Conservation (phyloP, 2,797 vertebrate species). For the Pangasius krempfi region DNA sequence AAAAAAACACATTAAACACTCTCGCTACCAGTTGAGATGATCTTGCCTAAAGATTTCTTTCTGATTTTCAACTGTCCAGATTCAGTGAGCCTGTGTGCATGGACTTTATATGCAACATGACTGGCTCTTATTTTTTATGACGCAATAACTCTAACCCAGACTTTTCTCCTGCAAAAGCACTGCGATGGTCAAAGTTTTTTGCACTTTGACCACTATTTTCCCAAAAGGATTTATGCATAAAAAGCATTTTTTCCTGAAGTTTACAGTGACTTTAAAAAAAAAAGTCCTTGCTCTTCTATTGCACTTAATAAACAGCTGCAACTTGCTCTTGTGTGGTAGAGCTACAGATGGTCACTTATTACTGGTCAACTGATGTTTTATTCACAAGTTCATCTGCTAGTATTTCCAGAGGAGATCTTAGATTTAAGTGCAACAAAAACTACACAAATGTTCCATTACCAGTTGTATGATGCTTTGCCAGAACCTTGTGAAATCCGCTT, state of each 20-base stretch:
- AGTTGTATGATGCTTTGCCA: constrained; percentile 18
- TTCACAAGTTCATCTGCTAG: constrained; percentile 10
- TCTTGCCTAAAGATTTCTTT: background rate
- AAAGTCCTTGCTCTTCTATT: background rate
- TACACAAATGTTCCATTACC: constrained; percentile 24
- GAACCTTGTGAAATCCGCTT: constrained; percentile 14
- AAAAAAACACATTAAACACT: background rate
- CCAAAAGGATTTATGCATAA: background rate
- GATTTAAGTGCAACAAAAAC: constrained; percentile 24
- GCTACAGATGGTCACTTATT: constrained; percentile 1
- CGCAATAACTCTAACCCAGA: background rate
- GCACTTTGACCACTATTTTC: background rate
- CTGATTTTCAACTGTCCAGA: background rate
- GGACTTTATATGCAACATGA: background rate
- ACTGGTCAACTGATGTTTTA: constrained; percentile 6
- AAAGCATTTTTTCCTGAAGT: background rate
- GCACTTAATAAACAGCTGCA: background rate
- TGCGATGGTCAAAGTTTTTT: background rate
- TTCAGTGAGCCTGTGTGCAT: background rate
- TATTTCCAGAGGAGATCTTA: constrained; percentile 17
- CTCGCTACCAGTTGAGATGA: background rate
- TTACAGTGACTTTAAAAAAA: background rate
- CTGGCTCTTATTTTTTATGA: background rate
- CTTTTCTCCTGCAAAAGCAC: background rate
- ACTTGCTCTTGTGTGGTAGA: background rate